Conservation (phyloP, 2,888 invertebrate genomes). For the Rhaphigaster nebulosa region DNA sequence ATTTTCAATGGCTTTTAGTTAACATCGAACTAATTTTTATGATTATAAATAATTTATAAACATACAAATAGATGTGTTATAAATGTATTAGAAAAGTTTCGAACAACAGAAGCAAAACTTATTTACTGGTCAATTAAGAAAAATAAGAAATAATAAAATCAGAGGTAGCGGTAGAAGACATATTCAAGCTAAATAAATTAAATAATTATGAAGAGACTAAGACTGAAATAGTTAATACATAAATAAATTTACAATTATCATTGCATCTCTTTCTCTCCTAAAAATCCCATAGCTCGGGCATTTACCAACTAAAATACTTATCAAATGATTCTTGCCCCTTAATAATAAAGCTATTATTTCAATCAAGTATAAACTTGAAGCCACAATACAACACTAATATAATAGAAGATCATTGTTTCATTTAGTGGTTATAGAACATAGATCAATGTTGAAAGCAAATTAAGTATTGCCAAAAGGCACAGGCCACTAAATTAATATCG, state of each 20-base stretch:
- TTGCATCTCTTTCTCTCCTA: neutral
- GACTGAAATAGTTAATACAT: neutral
- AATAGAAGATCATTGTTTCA: neutral
- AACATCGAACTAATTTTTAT: neutral
- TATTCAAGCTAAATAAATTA: neutral
- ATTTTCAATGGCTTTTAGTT: neutral
- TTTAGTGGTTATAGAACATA: neutral
- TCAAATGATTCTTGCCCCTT: neutral
- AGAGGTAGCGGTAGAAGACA: neutral
- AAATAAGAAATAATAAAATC: neutral
- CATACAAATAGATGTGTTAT: neutral
- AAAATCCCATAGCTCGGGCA: neutral
- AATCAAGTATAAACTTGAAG: neutral
- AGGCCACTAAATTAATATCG: constrained; percentile 3
- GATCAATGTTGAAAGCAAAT: neutral
- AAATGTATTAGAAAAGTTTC: neutral
- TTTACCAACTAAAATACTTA: neutral
- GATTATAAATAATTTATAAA: neutral
- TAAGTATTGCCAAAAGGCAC: neutral
- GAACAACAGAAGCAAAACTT: neutral
- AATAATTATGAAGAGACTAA: neutral
- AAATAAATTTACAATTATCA: neutral
- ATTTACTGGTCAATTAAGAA: neutral
- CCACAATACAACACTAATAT: neutral
- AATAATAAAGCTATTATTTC: neutral